Evolutionary conservation across 1,140 invertebrate species (phyloP), one percentile per base, ranked within the genome.

Genomic region (Venturia canescens): DNA sequence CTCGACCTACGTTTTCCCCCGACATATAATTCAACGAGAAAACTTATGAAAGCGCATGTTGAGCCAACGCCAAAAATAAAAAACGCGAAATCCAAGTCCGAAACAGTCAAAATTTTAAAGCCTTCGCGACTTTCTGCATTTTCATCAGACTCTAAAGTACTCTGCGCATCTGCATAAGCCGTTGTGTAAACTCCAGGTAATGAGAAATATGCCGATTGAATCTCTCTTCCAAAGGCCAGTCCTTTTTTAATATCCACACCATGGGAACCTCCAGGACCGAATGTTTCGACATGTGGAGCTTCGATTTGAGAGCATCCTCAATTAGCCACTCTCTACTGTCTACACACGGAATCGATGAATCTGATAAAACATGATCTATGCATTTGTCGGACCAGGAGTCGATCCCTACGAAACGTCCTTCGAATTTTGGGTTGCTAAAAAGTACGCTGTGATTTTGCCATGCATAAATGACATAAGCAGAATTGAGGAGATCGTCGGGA

Each of bases 181-280:
- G 0, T 26, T 48, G 21, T n/a, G n/a, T 23, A 48, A 23, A 18
- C 16, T 77, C 75, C 0, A 63, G n/a, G 29, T 66, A 16, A 44
- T 21, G 63, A 1, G 3, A 7, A 5, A 60, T 31, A 0, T 66
- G 18, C 3, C n/a, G 38, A 60, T 66, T 77, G 21, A 77, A 7
- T 26, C 75, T 63, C 6, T 44, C 9, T 26, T 66, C 75, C 1
- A 77, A 60, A 16, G 75, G 75, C 75, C 75, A 77, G 27, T 77
- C 48, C 16, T 60, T 18, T 15, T 34, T 57, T 13, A 77, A 48
- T 1, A 26, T n/a, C 11, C 13, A 60, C 0, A 9, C 9, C 0
- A 18, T 3, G 44, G 53, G 21, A 13, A 77, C 2, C 31, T 38
- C 21, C 0, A 66, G 9, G 4, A 77, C 18, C 0, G 53, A 29